Conservation (phyloP, 2,797 vertebrate genomes). For the Pelodytes ibericus region DNA sequence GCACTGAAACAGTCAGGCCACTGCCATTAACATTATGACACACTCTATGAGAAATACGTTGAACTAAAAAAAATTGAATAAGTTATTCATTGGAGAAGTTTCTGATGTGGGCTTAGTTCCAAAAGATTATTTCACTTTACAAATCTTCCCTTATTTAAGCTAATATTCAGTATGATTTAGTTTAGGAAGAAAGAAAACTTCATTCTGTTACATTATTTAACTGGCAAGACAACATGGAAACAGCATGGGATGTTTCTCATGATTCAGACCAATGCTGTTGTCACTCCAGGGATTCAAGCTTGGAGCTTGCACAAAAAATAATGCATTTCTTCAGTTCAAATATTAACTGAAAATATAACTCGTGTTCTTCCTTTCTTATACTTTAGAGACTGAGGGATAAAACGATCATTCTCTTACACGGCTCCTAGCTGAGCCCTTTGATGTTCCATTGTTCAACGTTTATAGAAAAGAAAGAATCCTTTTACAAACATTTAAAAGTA, state of each 20-base stretch:
- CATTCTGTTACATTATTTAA: constrained; percentile 8
- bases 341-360: constrained; percentile 37
- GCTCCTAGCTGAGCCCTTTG: constrained; percentile 60
- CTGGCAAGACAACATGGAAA: constrained; percentile 7
- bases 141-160: background rate
- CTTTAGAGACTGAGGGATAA: constrained; percentile 25
- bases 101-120: background rate
- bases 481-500: constrained; percentile 61
- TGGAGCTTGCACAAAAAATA: constrained; percentile 19
- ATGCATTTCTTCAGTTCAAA: constrained; percentile 32
- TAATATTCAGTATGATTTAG: constrained; percentile 10
- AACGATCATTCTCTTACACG: constrained; percentile 53
- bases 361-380: constrained; percentile 15
- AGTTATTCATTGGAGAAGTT: background rate
- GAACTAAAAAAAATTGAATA: background rate
- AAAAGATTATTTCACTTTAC: background rate
- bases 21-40: background rate
- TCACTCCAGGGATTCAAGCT: constrained; percentile 29
- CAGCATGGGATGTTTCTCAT: constrained; percentile 18
- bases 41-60: background rate
- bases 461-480: too few species aligned
- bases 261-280: constrained; percentile 4
- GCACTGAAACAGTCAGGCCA: background rate
- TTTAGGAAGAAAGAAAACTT: constrained; percentile 8
- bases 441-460: too few species aligned